Conservation (phyloP, 2,888 invertebrate species). For the Euzophera pinguis region DNA sequence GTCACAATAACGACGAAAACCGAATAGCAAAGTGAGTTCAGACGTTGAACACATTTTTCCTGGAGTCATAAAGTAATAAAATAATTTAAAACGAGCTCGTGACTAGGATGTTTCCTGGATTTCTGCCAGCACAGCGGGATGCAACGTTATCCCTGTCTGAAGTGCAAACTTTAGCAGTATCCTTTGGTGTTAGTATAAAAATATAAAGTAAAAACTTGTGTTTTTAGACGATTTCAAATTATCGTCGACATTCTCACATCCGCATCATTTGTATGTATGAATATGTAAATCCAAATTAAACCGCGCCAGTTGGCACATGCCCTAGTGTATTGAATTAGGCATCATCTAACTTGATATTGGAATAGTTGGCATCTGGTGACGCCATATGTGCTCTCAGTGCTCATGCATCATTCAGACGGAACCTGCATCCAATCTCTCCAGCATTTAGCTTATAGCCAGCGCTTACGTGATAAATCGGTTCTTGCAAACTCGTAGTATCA, state of each 20-base stretch:
- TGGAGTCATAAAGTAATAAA: constrained; percentile 53
- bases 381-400: constrained; percentile 32
- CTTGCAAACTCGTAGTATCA: constrained; percentile 45
- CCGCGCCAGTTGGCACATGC: constrained; percentile 37
- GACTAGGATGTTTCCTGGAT: constrained; percentile 45
- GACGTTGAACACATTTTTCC: constrained; percentile 38
- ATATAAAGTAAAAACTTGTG: constrained; percentile 30
- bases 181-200: constrained; percentile 50
- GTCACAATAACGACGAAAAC: constrained; percentile 15
- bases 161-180: constrained; percentile 50
- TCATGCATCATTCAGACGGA: constrained; percentile 54
- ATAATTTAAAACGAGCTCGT: constrained; percentile 54
- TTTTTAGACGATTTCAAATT: constrained; percentile 27
- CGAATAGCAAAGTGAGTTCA: constrained; percentile 19
- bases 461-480: constrained; percentile 49
- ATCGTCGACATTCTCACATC: constrained; percentile 7
- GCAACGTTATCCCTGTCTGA: constrained; percentile 43
- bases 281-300: constrained; percentile 12
- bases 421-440: constrained; percentile 57
- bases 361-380: constrained; percentile 31
- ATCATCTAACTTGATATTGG: constrained; percentile 33
- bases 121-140: constrained; percentile 47
- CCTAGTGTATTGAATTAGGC: constrained; percentile 45
- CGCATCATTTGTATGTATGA: neutral
- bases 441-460: constrained; percentile 35